Base-by-base conservation (phyloP, 1,140 invertebrate genomes). In the Drosophila sturtevanti region DNA sequence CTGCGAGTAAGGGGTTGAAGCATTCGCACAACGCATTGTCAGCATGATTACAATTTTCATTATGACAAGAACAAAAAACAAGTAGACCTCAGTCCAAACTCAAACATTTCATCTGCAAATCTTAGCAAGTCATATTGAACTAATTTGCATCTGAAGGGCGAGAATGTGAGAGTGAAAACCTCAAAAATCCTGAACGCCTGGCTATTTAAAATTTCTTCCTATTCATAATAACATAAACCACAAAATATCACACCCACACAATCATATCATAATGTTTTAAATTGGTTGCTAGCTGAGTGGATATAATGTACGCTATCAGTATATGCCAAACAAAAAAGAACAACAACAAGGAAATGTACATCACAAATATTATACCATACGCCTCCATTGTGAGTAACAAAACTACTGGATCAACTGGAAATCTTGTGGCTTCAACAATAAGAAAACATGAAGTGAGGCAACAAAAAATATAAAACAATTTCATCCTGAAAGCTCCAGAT, bases 31-130 rank as follows among this genome's bases (percentile, higher is more conserved):
- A 60, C 73, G 75, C 73, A 77, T 69, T 61, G 63, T 70, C 73
- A 81, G 58, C 63, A 78, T 82, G 79, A 82, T 78, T 81, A 81
- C 75, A 78, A 82, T 82, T 82, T 81, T 80, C 80, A 81, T 81
- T 77, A 77, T 51, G 79, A 44, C 74, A 75, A 81, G 67, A 78
- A 70, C 81, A 69, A 73, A 59, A 61, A 7, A 41, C n/a, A 44
- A 68, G 44, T 54, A 61, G 65, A 51, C 35, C 22, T 4, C 22
- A 31, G 27, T 6, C 27, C 27, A 31, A 4, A 3, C 27, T 31
- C 27, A 31, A 31, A 3, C 27, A 31, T 1, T 31, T 31, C 48
- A 18, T 67, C 41, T 52, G 48, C 37, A 27, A 69, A 63, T 48
- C 59, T 58, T 34, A 79, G 58, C 78, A 79, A 80, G 67, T 79